A percentile compares a stretch with the other conserved stretches of the same genome.
These are phyloP conservation scores for Panopea generosa DNA, from an alignment of 2,888 invertebrate genomes.

Conservation along the genomic window DNA sequence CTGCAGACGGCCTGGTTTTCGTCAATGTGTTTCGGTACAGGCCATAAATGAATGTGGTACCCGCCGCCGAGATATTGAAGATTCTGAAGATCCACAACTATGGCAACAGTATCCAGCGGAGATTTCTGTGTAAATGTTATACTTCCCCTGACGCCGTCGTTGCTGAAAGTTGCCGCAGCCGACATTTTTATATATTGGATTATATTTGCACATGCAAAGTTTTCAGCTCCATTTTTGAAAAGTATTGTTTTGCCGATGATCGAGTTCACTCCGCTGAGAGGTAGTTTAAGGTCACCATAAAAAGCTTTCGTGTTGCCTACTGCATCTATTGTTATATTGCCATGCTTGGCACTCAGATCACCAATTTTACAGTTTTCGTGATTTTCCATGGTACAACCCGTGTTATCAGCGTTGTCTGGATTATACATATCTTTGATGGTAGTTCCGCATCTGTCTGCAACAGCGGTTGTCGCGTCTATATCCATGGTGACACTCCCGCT, in stretches of 20 bases:
- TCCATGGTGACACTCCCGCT: constrained; percentile 56
- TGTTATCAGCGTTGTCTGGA: constrained; percentile 32
- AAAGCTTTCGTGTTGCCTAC: constrained; percentile 41
- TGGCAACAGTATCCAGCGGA: constrained; percentile 89
- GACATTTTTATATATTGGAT: constrained; percentile 70
- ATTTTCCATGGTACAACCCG: constrained; percentile 41
- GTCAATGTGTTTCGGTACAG: constrained; percentile 80
- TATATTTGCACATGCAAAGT: constrained; percentile 90
- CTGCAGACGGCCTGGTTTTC: constrained; percentile 82
- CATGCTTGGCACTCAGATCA: constrained; percentile 70
- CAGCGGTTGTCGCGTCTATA: constrained; percentile 40
- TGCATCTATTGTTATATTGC: constrained; percentile 55
- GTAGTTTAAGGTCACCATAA: constrained; percentile 67
- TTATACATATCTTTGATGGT: constrained; percentile 59
- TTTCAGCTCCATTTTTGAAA: constrained; percentile 44
- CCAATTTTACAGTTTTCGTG: constrained; percentile 67
- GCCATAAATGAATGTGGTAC: constrained; percentile 86
- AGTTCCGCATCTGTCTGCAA: constrained; percentile 46
- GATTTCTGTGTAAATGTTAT: constrained; percentile 92
- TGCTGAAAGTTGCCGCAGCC: constrained; percentile 78
- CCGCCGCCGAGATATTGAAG: constrained; percentile 82
- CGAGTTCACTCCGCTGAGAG: constrained; percentile 62
- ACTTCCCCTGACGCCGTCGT: constrained; percentile 91
- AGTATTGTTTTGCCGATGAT: constrained; percentile 67
- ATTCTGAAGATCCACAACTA: constrained; percentile 87